Conservation (phyloP, 2,888 invertebrate species). For the Cerastis leucographa region DNA sequence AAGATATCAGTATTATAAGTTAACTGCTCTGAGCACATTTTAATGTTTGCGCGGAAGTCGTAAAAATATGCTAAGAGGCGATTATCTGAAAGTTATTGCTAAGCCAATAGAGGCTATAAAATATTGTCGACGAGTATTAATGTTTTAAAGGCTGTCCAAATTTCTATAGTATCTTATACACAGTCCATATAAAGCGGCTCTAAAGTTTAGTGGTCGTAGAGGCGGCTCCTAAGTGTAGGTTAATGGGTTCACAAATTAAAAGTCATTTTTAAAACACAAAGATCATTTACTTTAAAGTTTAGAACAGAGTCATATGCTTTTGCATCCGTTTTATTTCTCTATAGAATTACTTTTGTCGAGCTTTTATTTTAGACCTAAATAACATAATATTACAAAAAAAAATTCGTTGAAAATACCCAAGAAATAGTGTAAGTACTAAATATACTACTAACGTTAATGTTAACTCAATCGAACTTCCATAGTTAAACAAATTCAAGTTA, state of each 20-base stretch:
- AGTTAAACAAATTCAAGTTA: background rate
- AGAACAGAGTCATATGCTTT: background rate
- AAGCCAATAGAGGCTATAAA: constrained; percentile 51
- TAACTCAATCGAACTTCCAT: background rate
- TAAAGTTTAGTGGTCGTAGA: constrained; percentile 3
- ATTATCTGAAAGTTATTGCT: constrained; percentile 44
- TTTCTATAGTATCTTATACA: constrained; percentile 5
- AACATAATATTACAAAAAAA: background rate
- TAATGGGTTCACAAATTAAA: background rate
- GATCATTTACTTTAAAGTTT: background rate
- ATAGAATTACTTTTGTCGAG: background rate
- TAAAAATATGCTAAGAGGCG: constrained; percentile 50
- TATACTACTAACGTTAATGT: background rate
- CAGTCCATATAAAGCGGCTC: constrained; percentile 3
- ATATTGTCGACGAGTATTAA: constrained; percentile 34
- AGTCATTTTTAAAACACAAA: background rate
- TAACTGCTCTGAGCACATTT: constrained; percentile 30
- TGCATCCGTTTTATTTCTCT: background rate
- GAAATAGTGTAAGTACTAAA: background rate
- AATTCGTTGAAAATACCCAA: background rate
- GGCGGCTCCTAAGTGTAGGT: background rate
- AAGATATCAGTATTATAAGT: background rate
- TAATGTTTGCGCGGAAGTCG: constrained; percentile 37
- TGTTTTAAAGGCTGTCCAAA: constrained; percentile 41
- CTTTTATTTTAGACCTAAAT: background rate